phyloP scores from a whole-genome alignment of 2,113 vertebrate genomes.

The Spheniscus mendiculus region DNA sequence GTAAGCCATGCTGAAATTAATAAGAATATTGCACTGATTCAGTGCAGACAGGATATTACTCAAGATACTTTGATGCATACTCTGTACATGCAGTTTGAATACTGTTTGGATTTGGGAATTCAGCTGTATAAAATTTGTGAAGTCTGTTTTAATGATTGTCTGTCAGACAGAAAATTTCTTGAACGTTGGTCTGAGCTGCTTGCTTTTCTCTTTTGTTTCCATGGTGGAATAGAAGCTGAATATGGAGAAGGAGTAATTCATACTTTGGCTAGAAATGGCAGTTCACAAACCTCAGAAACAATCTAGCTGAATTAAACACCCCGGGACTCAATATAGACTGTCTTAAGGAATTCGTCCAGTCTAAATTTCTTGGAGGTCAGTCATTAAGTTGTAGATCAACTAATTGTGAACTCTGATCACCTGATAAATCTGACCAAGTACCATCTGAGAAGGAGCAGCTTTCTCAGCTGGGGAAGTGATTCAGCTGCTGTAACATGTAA shows the following conservation, averaged over 20 bases:
- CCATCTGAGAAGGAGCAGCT: not conserved
- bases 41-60: not conserved
- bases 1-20: not conserved
- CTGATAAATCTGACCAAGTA: not conserved
- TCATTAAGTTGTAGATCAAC: not conserved
- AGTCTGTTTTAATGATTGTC: not conserved
- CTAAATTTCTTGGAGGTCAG: not conserved
- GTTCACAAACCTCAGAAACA: not conserved
- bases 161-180: not conserved
- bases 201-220: not conserved
- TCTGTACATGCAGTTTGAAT: not conserved
- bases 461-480: not conserved
- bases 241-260: not conserved
- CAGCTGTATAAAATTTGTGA: not conserved
- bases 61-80: not conserved
- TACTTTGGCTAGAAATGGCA: not conserved
- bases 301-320: not conserved
- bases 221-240: not conserved
- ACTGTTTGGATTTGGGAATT: not conserved
- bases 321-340: not conserved
- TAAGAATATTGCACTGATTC: not conserved
- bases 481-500: not conserved
- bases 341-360: not conserved
- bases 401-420: not conserved
- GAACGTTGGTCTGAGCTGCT: not conserved